phyloP scores from a whole-genome alignment of 1,140 invertebrate species.

The Lepidostoma basale region DNA sequence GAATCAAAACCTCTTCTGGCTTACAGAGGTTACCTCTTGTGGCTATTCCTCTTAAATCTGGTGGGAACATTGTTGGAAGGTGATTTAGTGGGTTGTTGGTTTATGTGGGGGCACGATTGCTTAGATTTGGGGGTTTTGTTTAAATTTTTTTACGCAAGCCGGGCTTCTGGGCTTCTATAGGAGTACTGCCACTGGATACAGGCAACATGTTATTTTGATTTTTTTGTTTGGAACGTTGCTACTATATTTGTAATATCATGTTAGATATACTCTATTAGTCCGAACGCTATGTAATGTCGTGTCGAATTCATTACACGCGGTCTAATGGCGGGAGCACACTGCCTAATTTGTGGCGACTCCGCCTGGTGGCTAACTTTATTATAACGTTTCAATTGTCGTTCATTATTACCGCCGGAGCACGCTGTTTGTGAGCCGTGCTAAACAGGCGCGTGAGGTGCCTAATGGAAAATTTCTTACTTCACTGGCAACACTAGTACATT shows the following conservation, averaged over 20 bases:
- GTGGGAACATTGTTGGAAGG: no score
- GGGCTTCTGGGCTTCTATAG: no score
- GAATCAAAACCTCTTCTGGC: no score
- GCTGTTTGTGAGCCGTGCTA: constrained; percentile 12
- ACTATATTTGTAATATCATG: neutral
- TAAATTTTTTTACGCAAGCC: no score
- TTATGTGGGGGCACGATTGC: no score
- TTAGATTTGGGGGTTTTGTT: no score
- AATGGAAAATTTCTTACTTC: constrained; percentile 6
- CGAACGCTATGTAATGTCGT: constrained; percentile 11
- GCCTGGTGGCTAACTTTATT: constrained; percentile 38
- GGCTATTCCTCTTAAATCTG: no score
- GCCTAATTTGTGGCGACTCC: neutral
- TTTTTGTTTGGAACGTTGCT: neutral
- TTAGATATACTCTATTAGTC: neutral
- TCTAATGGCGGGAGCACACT: neutral
- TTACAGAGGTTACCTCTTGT: no score
- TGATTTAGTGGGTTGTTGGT: no score
- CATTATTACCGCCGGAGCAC: constrained; percentile 35
- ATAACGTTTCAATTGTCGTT: constrained; percentile 45
- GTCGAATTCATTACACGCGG: constrained; percentile 9
- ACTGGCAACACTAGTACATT: neutral
- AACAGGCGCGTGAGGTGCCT: constrained; percentile 33
- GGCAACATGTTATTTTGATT: neutral
- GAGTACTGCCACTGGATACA: neutral